phyloP scores from a whole-genome alignment of 2,797 vertebrate genomes.

The Ctenosaura bakeri region DNA sequence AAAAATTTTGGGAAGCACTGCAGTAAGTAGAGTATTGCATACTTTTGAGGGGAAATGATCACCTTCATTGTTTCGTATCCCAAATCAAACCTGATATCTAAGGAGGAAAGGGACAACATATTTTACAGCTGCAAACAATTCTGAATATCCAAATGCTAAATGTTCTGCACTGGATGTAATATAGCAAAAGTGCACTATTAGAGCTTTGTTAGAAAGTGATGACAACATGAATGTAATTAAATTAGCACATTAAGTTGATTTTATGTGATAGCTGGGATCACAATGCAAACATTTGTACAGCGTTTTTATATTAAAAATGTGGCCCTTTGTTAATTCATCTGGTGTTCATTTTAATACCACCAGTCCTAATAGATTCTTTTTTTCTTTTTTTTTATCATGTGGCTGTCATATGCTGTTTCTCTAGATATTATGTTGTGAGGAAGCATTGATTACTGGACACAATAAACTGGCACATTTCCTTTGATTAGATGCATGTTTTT shows the following conservation, averaged over 20 bases:
- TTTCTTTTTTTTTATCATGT: constrained; percentile 31
- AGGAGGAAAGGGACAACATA: constrained; percentile 69
- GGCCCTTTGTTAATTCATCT: constrained; percentile 65
- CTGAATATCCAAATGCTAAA: constrained; percentile 71
- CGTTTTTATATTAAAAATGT: constrained; percentile 47
- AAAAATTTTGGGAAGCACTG: too few species aligned
- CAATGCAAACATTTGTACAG: constrained; percentile 71
- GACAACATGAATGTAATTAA: constrained; percentile 73
- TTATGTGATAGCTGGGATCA: constrained; percentile 68
- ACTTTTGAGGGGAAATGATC: background rate
- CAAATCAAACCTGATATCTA: constrained; percentile 62
- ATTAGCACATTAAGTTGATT: constrained; percentile 72
- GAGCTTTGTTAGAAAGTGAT: constrained; percentile 68
- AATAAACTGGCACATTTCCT: constrained; percentile 60
- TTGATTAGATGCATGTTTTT: constrained; percentile 55
- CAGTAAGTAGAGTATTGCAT: background rate
- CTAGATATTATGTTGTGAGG: constrained; percentile 46
- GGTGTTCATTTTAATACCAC: constrained; percentile 61
- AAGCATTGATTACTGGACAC: constrained; percentile 51
- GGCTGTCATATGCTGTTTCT: constrained; percentile 50
- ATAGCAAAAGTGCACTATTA: constrained; percentile 72
- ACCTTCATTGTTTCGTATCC: constrained; percentile 54
- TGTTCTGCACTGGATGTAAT: constrained; percentile 72
- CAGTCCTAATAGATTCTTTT: constrained; percentile 56
- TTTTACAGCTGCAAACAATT: constrained; percentile 70